Evolutionary conservation across 2,797 vertebrate genomes (phyloP).

Genomic region (Poeciliopsis turneri): DNA sequence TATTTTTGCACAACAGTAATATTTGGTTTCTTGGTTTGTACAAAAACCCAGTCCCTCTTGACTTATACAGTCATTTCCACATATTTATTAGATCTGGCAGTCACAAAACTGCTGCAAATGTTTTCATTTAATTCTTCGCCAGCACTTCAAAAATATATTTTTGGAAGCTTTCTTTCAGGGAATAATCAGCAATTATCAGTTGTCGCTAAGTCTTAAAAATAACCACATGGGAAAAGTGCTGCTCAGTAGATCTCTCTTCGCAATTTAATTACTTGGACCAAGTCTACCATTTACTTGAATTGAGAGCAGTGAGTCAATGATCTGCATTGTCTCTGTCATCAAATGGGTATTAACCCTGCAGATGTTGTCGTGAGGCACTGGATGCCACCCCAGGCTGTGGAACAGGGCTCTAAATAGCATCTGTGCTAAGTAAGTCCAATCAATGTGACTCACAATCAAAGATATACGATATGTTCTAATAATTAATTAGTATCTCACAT

Average conservation of each 20-base stretch:
- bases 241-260: conserved; percentile 37
- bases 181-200: conserved; percentile 40
- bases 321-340: conserved; percentile 43
- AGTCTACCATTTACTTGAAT: conserved; percentile 64
- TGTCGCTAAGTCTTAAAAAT: conserved; percentile 32
- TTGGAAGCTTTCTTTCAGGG: conserved; percentile 2
- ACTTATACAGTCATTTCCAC: neutral
- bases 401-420: neutral
- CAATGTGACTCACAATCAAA: neutral
- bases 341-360: conserved; percentile 33
- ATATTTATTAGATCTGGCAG: conserved; percentile 2
- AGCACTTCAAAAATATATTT: neutral
- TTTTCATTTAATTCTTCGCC: conserved; percentile 11
- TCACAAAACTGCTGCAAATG: neutral
- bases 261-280: conserved; percentile 55
- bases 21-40: neutral
- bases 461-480: neutral
- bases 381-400: conserved; percentile 20
- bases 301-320: conserved; percentile 27
- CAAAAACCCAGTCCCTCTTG: neutral
- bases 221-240: conserved; percentile 29
- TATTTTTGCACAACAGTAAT: neutral
- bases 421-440: neutral
- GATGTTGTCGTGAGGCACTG: conserved; percentile 18
- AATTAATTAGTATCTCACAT: neutral